Conservation (phyloP, 2,888 invertebrate genomes). For the Mesoligia furuncula region DNA sequence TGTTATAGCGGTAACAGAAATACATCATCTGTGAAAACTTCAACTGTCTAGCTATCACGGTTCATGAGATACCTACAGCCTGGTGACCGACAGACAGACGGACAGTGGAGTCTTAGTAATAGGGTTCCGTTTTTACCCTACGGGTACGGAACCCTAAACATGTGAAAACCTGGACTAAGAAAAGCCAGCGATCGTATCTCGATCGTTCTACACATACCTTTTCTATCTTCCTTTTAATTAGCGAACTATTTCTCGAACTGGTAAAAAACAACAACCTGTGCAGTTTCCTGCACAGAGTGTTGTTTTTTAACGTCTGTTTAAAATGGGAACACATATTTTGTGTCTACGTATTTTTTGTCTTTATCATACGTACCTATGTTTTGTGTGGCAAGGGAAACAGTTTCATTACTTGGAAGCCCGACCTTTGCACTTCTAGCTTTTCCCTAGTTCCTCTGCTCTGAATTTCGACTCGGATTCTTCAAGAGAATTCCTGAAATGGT, state of each 20-base stretch:
- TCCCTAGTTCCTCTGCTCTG: neutral
- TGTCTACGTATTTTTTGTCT: neutral
- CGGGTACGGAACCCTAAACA: neutral
- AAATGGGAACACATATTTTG: neutral
- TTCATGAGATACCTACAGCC: too few species aligned
- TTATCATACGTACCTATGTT: neutral
- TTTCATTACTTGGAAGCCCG: constrained; percentile 25
- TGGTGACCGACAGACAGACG: too few species aligned
- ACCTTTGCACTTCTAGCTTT: constrained; percentile 18
- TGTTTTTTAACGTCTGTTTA: neutral
- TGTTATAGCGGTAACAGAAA: too few species aligned
- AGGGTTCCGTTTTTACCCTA: too few species aligned
- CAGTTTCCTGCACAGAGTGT: too few species aligned
- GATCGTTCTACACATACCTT: neutral
- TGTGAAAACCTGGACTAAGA: neutral
- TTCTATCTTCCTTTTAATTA: neutral
- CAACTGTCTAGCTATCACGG: too few species aligned
- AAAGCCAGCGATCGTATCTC: neutral
- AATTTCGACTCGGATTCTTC: neutral
- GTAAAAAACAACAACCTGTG: neutral
- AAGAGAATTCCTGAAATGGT: neutral
- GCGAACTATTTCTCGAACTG: neutral
- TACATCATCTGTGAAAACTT: too few species aligned
- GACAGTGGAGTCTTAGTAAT: too few species aligned
- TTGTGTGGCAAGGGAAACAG: constrained; percentile 7